Evolutionary conservation across 2,113 vertebrate species (phyloP).

Genomic region (Geococcyx californianus): DNA sequence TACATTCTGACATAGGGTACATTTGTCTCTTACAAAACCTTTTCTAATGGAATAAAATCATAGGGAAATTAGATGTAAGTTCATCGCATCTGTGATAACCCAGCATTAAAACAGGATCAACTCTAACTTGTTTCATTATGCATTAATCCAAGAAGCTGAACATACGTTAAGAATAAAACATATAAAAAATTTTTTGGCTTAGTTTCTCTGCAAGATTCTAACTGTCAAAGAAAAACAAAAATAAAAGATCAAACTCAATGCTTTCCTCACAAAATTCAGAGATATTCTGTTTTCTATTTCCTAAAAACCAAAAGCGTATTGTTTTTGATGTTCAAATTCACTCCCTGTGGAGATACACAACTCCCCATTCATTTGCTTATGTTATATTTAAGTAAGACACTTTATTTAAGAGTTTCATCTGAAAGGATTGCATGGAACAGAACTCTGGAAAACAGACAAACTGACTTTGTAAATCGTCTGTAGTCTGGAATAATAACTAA

Average conservation of each 20-base stretch:
- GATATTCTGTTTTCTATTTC: neutral
- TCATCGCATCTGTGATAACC: neutral
- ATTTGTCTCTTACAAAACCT: neutral
- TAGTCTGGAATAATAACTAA: neutral
- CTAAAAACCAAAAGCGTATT: neutral
- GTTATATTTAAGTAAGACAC: neutral
- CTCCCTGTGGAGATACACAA: neutral
- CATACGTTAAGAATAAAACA: neutral
- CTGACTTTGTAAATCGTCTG: slow-evolving; percentile 9
- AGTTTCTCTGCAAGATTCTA: neutral
- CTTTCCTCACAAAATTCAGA: neutral
- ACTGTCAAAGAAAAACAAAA: neutral
- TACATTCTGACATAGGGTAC: neutral
- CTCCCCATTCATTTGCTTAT: neutral
- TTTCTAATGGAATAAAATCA: neutral
- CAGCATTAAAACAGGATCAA: neutral
- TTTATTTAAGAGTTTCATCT: neutral
- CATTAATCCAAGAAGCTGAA: neutral
- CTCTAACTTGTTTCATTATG: neutral
- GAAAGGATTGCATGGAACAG: neutral
- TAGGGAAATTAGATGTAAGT: neutral
- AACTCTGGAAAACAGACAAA: neutral
- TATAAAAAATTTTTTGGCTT: neutral
- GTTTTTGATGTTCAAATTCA: neutral
- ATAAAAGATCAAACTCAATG: neutral